These are phyloP conservation scores for Microtus oregoni DNA, from an alignment of 2,113 vertebrate species.

Conservation along the genomic window DNA sequence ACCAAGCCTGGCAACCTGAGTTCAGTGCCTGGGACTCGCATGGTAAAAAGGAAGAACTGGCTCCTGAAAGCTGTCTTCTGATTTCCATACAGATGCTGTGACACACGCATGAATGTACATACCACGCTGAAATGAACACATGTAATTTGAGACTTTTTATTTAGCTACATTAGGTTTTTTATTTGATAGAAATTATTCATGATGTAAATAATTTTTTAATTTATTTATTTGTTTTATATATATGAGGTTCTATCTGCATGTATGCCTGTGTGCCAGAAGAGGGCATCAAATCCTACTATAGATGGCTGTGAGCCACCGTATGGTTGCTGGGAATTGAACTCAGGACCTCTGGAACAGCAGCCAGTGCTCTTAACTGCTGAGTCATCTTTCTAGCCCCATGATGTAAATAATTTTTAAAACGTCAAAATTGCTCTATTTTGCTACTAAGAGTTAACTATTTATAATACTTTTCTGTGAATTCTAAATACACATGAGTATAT, in stretches of 20 bases:
- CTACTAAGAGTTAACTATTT: conserved; percentile 22
- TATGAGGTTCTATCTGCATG: no score
- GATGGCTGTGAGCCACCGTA: no score
- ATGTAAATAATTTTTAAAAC: conserved; percentile 50
- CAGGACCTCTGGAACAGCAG: no score
- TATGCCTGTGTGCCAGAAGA: no score
- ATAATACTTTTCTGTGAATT: conserved; percentile 13
- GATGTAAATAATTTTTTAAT: conserved; percentile 7
- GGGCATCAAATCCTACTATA: no score
- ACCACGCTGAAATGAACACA: background rate
- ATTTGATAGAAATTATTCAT: conserved; percentile 3
- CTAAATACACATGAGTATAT: background rate
- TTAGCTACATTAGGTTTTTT: conserved; percentile 46
- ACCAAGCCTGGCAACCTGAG: background rate
- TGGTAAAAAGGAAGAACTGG: background rate
- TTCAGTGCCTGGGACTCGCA: background rate
- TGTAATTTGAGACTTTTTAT: background rate
- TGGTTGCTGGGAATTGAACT: no score
- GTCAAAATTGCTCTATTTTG: background rate
- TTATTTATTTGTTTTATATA: no score
- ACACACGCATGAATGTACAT: background rate
- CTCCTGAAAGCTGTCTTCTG: background rate
- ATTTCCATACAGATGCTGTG: background rate
- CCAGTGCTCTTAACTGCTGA: no score
- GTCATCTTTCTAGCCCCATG: background rate